phyloP scores from a whole-genome alignment of 2,797 vertebrate genomes.

The Oceanodroma leucorhoa region DNA sequence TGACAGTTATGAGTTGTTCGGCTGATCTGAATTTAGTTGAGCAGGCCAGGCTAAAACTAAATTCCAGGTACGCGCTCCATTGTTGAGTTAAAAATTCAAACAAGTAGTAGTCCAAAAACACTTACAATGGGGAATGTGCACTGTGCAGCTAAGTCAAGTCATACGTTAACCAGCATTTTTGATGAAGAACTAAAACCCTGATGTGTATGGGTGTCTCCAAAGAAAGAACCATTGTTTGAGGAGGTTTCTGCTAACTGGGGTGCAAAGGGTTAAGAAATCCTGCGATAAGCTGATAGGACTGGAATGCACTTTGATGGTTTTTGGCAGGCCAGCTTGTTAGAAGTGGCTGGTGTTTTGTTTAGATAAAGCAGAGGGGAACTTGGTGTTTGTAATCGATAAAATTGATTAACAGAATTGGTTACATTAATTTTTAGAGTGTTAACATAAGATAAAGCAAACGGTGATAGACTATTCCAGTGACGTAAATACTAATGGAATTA shows the following conservation, averaged over 20 bases:
- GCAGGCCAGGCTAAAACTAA: neutral
- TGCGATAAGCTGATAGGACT: neutral
- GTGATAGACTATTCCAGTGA: neutral
- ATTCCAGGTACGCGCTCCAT: neutral
- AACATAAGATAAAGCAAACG: neutral
- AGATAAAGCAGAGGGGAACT: neutral
- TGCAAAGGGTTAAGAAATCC: neutral
- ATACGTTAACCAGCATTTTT: no score
- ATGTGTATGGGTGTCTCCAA: neutral
- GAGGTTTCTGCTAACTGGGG: neutral
- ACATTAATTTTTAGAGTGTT: neutral
- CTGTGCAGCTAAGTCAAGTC: neutral
- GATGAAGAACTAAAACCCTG: neutral
- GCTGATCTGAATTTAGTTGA: neutral
- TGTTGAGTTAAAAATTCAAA: neutral
- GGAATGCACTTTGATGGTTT: neutral
- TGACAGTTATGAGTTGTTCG: neutral
- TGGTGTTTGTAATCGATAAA: neutral
- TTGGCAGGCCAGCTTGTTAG: neutral
- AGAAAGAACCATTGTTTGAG: neutral
- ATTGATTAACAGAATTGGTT: neutral
- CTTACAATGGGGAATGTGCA: rapidly evolving
- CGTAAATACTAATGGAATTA: neutral
- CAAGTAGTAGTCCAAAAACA: neutral
- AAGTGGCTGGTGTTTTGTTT: neutral